A percentile compares a stretch with the other conserved stretches of the same genome.
These are phyloP conservation scores for Pantelozetes paolii DNA, from an alignment of 2,888 invertebrate species.

Conservation along the genomic window DNA sequence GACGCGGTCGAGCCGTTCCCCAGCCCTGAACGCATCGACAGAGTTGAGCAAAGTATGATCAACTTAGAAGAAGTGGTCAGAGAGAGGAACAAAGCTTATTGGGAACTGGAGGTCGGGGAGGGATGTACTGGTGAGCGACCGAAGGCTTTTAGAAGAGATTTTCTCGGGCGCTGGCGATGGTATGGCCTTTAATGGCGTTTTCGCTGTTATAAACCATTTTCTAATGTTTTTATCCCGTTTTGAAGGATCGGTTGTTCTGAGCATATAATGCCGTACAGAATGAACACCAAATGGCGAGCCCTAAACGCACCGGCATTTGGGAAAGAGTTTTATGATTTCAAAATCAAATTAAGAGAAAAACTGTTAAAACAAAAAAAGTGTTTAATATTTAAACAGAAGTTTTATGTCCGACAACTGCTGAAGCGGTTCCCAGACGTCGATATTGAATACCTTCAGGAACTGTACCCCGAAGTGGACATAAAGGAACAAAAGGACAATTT, in stretches of 20 bases:
- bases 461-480: constrained; percentile 72
- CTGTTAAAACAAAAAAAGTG: constrained; percentile 4
- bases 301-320: constrained; percentile 40
- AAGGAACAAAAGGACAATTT: constrained; percentile 55
- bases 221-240: neutral
- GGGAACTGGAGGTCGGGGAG: constrained; percentile 80
- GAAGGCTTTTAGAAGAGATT: constrained; percentile 48
- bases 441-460: constrained; percentile 63
- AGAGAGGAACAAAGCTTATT: constrained; percentile 87
- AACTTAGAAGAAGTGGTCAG: constrained; percentile 83
- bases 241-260: constrained; percentile 43
- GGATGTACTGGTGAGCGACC: constrained; percentile 67
- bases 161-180: constrained; percentile 45
- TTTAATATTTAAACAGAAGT: constrained; percentile 46
- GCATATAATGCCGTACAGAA: constrained; percentile 45
- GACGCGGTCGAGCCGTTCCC: constrained; percentile 68
- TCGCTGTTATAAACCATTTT: too few species aligned
- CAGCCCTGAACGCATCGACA: constrained; percentile 86
- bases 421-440: constrained; percentile 73
- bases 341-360: constrained; percentile 43
- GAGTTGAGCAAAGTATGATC: constrained; percentile 88
- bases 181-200: constrained; percentile 28
- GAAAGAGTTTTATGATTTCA: constrained; percentile 45
- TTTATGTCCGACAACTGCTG: constrained; percentile 56
- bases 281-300: constrained; percentile 44